A percentile compares a stretch with the other conserved stretches of the same genome.
phyloP scores from a whole-genome alignment of 2,888 invertebrate species.

The Polydesmus complanatus region DNA sequence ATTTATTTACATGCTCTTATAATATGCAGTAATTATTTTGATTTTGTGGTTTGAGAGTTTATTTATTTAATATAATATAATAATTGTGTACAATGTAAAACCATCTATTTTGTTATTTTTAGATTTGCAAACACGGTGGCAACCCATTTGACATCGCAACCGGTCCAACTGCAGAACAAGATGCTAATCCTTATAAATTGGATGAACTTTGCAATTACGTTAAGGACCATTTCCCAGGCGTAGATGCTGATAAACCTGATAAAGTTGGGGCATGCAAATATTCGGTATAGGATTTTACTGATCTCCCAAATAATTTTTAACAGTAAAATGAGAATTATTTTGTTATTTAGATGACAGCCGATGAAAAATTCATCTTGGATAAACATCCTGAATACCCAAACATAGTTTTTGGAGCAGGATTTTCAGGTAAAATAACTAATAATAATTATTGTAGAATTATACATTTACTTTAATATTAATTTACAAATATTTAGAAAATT shows the following conservation, averaged over 20 bases:
- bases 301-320: too few relatives aligned
- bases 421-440: slow-evolving; percentile 7
- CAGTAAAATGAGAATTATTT: background rate
- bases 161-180: background rate
- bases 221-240: slow-evolving; percentile 9
- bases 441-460: too few relatives aligned
- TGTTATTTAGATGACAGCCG: slow-evolving; percentile 4
- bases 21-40: too few relatives aligned
- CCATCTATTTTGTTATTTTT: too few relatives aligned
- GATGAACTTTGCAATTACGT: background rate
- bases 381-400: slow-evolving; percentile 8
- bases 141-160: background rate
- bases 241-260: slow-evolving; percentile 3
- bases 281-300: slow-evolving; percentile 5
- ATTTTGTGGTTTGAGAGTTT: too few relatives aligned
- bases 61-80: too few relatives aligned
- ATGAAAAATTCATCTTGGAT: slow-evolving; percentile 10
- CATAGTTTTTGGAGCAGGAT: slow-evolving; percentile 14
- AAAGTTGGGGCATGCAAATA: slow-evolving; percentile 10
- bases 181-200: slow-evolving; percentile 5
- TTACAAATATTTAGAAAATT: too few relatives aligned
- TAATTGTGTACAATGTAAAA: too few relatives aligned
- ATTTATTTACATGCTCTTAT: too few relatives aligned
- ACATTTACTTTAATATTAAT: too few relatives aligned
- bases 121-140: slow-evolving; percentile 8